Percentiles rank a stretch among this genome's conserved stretches.
phyloP scores from a whole-genome alignment of 2,888 invertebrate species.

The Sphaerophoria taeniata region DNA sequence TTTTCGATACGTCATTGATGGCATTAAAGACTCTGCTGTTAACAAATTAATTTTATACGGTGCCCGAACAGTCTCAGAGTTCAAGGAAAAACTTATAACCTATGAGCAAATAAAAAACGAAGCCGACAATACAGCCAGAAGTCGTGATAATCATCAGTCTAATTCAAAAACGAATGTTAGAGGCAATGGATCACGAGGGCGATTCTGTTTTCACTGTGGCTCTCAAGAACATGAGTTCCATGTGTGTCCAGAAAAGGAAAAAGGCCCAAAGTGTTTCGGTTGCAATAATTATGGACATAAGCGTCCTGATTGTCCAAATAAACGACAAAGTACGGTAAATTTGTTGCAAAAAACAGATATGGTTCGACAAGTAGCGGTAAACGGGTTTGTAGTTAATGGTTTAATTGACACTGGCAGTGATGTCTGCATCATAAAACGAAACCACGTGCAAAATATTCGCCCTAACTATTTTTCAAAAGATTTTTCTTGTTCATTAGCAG shows the following conservation, averaged over 20 bases:
- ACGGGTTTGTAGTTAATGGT: slow-evolving; percentile 21
- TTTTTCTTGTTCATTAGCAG: slow-evolving; percentile 25
- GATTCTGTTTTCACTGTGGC: slow-evolving; percentile 35
- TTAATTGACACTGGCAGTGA: slow-evolving; percentile 29
- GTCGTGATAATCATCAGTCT: background rate
- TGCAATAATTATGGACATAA: slow-evolving; percentile 32
- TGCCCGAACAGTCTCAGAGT: slow-evolving; percentile 28
- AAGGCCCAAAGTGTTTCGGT: slow-evolving; percentile 29
- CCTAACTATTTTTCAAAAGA: slow-evolving; percentile 20
- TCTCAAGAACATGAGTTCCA: slow-evolving; percentile 18
- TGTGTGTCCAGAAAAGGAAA: slow-evolving; percentile 35
- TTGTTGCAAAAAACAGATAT: slow-evolving; percentile 33
- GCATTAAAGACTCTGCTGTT: slow-evolving; percentile 33
- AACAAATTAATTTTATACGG: slow-evolving; percentile 52
- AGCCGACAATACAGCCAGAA: background rate
- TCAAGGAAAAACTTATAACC: slow-evolving; percentile 33
- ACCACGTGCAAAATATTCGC: slow-evolving; percentile 20
- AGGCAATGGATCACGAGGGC: background rate
- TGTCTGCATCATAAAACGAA: slow-evolving; percentile 31
- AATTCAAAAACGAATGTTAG: background rate
- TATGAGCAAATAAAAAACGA: slow-evolving; percentile 49
- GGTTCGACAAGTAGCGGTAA: slow-evolving; percentile 20
- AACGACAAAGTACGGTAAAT: slow-evolving; percentile 9
- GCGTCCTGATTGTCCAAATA: no score
- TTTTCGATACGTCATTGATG: slow-evolving; percentile 54